Percentiles rank a stretch among this genome's conserved stretches.
phyloP scores from a whole-genome alignment of 2,888 invertebrate genomes.

The Thalpophila matura region DNA sequence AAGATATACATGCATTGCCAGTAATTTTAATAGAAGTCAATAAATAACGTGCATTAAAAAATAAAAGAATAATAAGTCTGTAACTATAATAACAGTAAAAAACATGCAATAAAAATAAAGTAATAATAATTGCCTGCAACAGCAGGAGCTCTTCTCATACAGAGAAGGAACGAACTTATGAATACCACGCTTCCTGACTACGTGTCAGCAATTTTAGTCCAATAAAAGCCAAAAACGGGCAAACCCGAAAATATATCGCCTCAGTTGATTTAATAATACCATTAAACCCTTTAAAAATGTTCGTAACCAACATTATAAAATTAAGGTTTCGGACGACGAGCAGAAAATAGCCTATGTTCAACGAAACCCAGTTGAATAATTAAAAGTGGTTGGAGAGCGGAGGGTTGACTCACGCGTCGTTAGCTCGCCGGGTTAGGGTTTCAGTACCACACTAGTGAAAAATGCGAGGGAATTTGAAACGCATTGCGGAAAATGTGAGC shows the following conservation, averaged over 20 bases:
- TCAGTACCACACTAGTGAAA: slow-evolving; percentile 6
- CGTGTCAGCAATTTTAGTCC: neutral
- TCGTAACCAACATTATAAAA: slow-evolving; percentile 50
- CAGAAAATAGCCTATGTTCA: slow-evolving; percentile 61
- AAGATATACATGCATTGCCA: no score
- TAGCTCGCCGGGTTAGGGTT: slow-evolving; percentile 51
- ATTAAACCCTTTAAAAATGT: slow-evolving; percentile 45
- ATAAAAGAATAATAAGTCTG: no score
- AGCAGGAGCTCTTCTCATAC: no score
- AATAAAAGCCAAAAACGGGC: neutral
- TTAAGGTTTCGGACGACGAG: slow-evolving; percentile 45
- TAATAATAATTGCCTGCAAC: no score
- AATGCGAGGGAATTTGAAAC: slow-evolving; percentile 18
- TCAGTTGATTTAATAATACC: slow-evolving; percentile 32
- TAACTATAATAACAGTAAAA: no score
- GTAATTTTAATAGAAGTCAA: no score
- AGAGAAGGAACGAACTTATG: neutral
- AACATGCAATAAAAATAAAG: no score
- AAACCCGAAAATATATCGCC: slow-evolving; percentile 7
- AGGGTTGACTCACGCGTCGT: slow-evolving; percentile 58
- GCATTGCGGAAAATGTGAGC: slow-evolving; percentile 6
- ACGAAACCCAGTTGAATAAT: slow-evolving; percentile 66
- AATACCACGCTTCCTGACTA: neutral
- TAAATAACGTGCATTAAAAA: no score
- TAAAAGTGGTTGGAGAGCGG: slow-evolving; percentile 61